Conservation (phyloP, 2,888 invertebrate genomes). For the Allygus modestus region DNA sequence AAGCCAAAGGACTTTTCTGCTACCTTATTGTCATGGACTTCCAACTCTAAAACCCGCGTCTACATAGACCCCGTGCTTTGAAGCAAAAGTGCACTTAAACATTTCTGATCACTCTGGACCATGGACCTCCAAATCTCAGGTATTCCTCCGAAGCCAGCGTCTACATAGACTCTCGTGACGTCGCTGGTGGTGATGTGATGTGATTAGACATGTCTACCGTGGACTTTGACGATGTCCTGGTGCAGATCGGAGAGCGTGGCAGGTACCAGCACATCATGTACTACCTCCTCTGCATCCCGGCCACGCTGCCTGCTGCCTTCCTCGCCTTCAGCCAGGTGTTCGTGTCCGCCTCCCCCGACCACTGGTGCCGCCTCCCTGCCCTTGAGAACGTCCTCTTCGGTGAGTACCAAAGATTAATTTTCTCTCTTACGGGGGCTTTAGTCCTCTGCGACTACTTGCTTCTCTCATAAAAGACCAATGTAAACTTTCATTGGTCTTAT, state of each 20-base stretch:
- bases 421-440: too few species aligned
- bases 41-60: too few species aligned
- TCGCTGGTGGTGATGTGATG: constrained; percentile 4
- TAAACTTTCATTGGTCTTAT: too few species aligned
- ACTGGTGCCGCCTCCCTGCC: constrained; percentile 80
- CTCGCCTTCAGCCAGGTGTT: constrained; percentile 84
- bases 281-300: constrained; percentile 81
- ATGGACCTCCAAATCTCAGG: not conserved
- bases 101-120: not conserved
- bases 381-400: constrained; percentile 43
- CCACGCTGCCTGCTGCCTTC: constrained; percentile 82
- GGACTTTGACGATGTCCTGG: constrained; percentile 79
- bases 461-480: too few species aligned
- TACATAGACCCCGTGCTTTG: too few species aligned
- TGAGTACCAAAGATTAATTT: constrained; percentile 9
- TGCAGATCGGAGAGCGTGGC: constrained; percentile 81
- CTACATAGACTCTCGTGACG: not conserved
- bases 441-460: constrained; percentile 68
- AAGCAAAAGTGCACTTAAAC: too few species aligned
- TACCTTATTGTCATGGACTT: too few species aligned
- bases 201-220: constrained; percentile 33
- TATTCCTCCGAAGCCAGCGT: not conserved
- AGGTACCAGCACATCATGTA: constrained; percentile 81
- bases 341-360: constrained; percentile 83
- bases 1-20: too few species aligned